Base-by-base conservation (phyloP, 2,113 vertebrate species). In the zebrafish (Danio rerio) region DNA sequence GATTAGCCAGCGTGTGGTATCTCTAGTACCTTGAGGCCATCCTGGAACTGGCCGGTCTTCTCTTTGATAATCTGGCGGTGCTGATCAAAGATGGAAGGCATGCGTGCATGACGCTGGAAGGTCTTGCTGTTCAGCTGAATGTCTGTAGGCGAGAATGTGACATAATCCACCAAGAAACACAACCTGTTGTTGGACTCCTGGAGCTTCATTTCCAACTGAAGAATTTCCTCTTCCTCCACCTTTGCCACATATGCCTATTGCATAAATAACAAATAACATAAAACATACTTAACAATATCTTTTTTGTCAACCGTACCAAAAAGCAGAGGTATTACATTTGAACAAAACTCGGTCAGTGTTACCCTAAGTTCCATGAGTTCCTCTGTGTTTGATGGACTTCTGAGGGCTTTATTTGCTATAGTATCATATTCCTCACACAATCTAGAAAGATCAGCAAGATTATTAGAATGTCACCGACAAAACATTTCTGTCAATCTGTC, bases 351-450 rank as follows among this genome's bases (percentile, higher is more conserved):
- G 7, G 2, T 45, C n/a, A 58, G 52, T 68, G 55, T 75, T 94
- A 97, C 97, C 95, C 95, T 95, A 84, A 97, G 91, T 78, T 94
- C 93, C 93, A 96, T 95, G n/a, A 98, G 91, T 18, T 93, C 92
- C 18, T 96, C 91, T 13, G 96, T 97, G 86, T 95, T 95, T 62
- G 90, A 86, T 3, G 96, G 97, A 5, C 92, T 94, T 79, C 90
- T 93, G 77, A 96, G 91, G 45, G 95, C 95, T 86, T 92, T 96
- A 81, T 95, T 94, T 66, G 96, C 90, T 89, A 98, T 96, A 85
- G 73, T 93, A 86, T 96, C 93, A 94, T 95, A 97, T 75, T 96
- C 95, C 13, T 91, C 82, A 86, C 95, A 96, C 15, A 98, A 85
- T 7, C 62, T 69, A 55, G 40, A 55, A 31, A 31, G n/a, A 50